phyloP scores from a whole-genome alignment of 2,888 invertebrate genomes.

The Ferdinandea cuprea region DNA sequence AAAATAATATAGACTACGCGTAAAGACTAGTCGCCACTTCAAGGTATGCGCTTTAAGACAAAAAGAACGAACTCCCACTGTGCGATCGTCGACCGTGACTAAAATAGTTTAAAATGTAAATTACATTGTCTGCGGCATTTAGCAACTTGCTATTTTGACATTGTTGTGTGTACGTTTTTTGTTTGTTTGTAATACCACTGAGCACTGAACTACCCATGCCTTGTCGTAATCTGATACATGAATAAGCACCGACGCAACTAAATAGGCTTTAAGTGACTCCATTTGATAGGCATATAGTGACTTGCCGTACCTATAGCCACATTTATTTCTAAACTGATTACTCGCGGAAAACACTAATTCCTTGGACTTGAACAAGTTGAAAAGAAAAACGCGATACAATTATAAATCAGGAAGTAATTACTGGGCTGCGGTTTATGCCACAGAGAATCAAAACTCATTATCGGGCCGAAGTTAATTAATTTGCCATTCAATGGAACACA shows the following conservation, averaged over 20 bases:
- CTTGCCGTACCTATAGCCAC: background rate
- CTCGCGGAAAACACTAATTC: constrained; percentile 52
- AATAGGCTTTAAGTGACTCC: background rate
- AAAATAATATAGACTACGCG: too few species aligned
- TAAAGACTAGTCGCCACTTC: background rate
- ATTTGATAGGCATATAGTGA: background rate
- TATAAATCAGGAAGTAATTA: constrained; percentile 72
- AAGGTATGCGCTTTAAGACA: background rate
- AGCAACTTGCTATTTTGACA: constrained; percentile 7
- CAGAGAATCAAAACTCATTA: constrained; percentile 38
- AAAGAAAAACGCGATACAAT: constrained; percentile 63
- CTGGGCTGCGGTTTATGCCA: constrained; percentile 44
- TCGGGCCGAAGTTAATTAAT: background rate
- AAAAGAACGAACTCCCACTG: constrained; percentile 14
- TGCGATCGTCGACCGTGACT: constrained; percentile 37
- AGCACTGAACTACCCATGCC: background rate
- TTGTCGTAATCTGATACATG: constrained; percentile 46
- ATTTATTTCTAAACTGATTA: constrained; percentile 7
- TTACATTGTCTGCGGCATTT: constrained; percentile 18
- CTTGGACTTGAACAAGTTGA: constrained; percentile 43
- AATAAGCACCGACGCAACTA: constrained; percentile 23
- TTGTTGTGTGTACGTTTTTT: background rate
- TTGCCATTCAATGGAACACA: constrained; percentile 25
- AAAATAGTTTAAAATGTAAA: constrained; percentile 44
- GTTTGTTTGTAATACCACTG: background rate